A percentile compares a stretch with the other conserved stretches of the same genome.
phyloP scores from a whole-genome alignment of 2,797 vertebrate species.

The Coccyzus lansbergi region DNA sequence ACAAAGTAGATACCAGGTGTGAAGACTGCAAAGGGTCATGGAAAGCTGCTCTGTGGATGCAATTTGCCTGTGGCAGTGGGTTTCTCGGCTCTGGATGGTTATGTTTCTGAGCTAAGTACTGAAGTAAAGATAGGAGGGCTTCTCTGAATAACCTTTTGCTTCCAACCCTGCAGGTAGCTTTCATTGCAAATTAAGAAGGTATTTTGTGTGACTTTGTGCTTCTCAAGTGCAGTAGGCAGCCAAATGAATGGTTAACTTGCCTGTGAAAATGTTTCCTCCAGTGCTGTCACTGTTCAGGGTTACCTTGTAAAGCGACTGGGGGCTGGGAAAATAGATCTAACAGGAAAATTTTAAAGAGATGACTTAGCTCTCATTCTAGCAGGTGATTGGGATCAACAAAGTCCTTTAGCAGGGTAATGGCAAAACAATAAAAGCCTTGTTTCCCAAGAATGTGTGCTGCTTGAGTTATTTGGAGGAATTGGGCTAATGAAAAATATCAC shows the following conservation, averaged over 20 bases:
- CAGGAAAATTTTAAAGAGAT: neutral
- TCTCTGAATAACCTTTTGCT: neutral
- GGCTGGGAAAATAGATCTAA: neutral
- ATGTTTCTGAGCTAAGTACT: neutral
- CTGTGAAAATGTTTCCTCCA: neutral
- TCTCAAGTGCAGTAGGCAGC: neutral
- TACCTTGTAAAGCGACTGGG: neutral
- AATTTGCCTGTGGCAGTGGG: neutral
- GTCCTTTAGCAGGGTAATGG: slow-evolving; percentile 29
- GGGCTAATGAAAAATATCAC: slow-evolving; percentile 5
- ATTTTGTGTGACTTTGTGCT: neutral
- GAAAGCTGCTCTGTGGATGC: neutral
- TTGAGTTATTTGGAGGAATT: neutral
- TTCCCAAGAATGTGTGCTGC: neutral
- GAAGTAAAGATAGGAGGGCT: neutral
- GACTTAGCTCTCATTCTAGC: neutral
- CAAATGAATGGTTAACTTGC: neutral
- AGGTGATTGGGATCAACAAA: slow-evolving; percentile 44
- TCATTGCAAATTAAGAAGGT: neutral
- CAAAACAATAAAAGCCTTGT: slow-evolving; percentile 7
- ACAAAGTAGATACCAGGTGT: neutral
- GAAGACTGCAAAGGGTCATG: neutral
- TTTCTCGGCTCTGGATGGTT: neutral
- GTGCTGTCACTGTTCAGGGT: neutral
- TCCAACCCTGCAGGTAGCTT: neutral